Conservation (phyloP, 2,113 vertebrate genomes). For the Cololabis saira region DNA sequence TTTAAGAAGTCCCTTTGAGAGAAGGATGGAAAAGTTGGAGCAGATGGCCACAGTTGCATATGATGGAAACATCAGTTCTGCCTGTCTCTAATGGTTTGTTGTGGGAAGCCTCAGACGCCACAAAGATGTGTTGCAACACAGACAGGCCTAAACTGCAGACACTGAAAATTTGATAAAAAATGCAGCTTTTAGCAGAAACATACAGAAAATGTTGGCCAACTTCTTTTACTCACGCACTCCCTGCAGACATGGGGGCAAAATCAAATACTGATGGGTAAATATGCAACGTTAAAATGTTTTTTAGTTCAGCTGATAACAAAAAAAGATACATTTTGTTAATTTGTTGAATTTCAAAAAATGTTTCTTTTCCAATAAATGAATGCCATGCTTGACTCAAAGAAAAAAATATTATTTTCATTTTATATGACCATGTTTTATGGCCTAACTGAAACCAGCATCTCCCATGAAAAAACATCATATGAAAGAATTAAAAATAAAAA, state of each 20-base stretch:
- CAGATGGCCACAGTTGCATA: conserved; percentile 29
- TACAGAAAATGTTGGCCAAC: conserved; percentile 6
- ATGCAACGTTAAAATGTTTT: rapidly evolving
- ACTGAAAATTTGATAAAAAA: conserved; percentile 49
- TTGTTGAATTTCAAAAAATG: not conserved
- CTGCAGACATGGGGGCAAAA: not conserved
- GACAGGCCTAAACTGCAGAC: conserved; percentile 71
- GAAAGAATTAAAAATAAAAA: too few relatives aligned
- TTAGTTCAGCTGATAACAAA: too few relatives aligned
- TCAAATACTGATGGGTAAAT: not conserved
- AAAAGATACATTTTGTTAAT: too few relatives aligned
- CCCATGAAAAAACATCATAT: too few relatives aligned
- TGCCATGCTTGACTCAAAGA: too few relatives aligned
- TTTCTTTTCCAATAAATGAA: conserved; percentile 18
- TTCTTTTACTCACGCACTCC: conserved; percentile 6
- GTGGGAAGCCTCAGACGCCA: conserved; percentile 72
- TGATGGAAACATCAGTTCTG: conserved; percentile 53
- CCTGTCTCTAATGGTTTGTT: conserved; percentile 66
- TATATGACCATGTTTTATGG: too few relatives aligned
- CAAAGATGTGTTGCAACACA: conserved; percentile 74
- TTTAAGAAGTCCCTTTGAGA: conserved; percentile 4
- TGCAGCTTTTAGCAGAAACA: conserved; percentile 44
- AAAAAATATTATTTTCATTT: too few relatives aligned
- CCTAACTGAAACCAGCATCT: too few relatives aligned
- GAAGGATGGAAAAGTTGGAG: conserved; percentile 2